These are phyloP conservation scores for Tenthredo notha DNA, from an alignment of 2,888 invertebrate species.

Conservation along the genomic window DNA sequence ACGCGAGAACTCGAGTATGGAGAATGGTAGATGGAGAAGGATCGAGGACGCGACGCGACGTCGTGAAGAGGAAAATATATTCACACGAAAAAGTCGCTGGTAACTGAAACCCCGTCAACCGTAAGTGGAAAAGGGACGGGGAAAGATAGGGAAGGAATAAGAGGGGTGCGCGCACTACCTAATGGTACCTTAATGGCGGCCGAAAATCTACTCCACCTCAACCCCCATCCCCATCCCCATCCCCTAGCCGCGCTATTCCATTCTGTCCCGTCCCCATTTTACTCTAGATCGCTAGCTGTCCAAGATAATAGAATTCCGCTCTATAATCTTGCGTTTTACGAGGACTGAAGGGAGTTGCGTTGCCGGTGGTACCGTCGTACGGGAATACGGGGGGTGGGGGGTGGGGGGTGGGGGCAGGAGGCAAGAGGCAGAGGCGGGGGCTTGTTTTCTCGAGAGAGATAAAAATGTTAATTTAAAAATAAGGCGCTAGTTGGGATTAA, in stretches of 20 bases:
- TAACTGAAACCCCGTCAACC: constrained; percentile 42
- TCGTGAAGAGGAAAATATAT: constrained; percentile 23
- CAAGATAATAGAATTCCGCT: constrained; percentile 73
- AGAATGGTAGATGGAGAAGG: not conserved
- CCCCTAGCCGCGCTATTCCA: constrained; percentile 43
- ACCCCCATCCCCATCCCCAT: constrained; percentile 19
- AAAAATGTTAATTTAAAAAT: constrained; percentile 77
- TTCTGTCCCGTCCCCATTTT: constrained; percentile 36
- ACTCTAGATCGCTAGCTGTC: constrained; percentile 67
- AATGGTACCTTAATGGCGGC: constrained; percentile 53
- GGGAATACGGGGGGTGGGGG: constrained; percentile 40
- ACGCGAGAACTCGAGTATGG: not conserved
- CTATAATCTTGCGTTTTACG: constrained; percentile 74
- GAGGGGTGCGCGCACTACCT: constrained; percentile 37
- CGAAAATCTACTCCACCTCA: constrained; percentile 43
- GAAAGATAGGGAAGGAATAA: constrained; percentile 22
- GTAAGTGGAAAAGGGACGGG: constrained; percentile 23
- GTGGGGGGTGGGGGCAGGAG: not conserved
- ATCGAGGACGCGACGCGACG: constrained; percentile 1
- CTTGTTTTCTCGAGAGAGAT: constrained; percentile 74
- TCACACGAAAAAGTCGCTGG: constrained; percentile 26
- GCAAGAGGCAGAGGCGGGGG: constrained; percentile 60
- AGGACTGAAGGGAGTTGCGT: constrained; percentile 61
- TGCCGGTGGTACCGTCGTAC: constrained; percentile 59
- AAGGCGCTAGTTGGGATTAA: constrained; percentile 76